Evolutionary conservation across 2,888 invertebrate genomes (phyloP).

Genomic region (Zeuzera pyrina): DNA sequence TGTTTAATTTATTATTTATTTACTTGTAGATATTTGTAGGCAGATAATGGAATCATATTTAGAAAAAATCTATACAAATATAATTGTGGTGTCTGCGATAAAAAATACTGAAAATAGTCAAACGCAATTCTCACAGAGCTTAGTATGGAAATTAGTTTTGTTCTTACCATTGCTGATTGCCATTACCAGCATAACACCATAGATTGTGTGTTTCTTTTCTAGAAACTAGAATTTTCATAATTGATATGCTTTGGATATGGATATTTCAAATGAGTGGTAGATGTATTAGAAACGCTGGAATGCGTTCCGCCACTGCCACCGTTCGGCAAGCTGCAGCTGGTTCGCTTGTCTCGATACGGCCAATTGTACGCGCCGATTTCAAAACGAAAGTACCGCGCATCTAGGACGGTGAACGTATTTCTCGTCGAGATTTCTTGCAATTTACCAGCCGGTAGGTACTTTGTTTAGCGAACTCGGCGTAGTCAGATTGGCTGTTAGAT

Average conservation of each 20-base stretch:
- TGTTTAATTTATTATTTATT: no score
- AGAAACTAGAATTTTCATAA: background rate
- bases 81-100: no score
- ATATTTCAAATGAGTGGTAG: constrained; percentile 14
- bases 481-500: constrained; percentile 49
- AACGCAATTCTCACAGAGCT: background rate
- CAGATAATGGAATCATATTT: no score
- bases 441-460: constrained; percentile 52
- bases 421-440: constrained; percentile 66
- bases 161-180: constrained; percentile 1
- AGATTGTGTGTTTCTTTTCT: constrained; percentile 2
- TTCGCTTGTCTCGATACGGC: constrained; percentile 63
- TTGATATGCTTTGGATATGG: background rate
- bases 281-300: constrained; percentile 35
- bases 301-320: constrained; percentile 48
- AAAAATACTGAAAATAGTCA: no score
- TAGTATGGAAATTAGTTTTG: constrained; percentile 1
- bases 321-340: constrained; percentile 29
- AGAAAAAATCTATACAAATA: no score
- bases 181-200: background rate
- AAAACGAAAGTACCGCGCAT: constrained; percentile 72
- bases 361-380: constrained; percentile 71
- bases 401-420: constrained; percentile 73
- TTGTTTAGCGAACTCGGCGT: constrained; percentile 53
- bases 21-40: no score